phyloP scores from a whole-genome alignment of 1,140 invertebrate genomes.

The Anastrepha ludens region DNA sequence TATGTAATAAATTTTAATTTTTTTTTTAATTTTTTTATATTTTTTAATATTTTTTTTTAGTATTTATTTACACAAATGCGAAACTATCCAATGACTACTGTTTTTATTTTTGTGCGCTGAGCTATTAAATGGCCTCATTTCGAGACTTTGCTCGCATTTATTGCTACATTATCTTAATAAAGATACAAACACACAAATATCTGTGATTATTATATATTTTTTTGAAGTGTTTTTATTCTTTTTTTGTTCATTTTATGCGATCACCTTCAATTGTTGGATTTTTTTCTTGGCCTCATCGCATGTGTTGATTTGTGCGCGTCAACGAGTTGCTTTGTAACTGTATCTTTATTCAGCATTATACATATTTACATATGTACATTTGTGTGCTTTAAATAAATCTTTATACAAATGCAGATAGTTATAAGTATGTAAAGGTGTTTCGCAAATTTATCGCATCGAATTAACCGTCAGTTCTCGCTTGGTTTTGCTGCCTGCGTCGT shows the following conservation, averaged over 20 bases:
- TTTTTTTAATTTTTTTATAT: background rate
- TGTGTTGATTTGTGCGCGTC: conserved; percentile 19
- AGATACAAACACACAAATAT: background rate
- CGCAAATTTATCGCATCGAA: conserved; percentile 48
- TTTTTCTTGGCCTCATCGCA: background rate
- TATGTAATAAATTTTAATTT: background rate
- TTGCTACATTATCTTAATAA: conserved; percentile 50
- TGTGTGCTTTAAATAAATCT: conserved; percentile 6
- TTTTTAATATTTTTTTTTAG: background rate
- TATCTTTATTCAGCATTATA: background rate
- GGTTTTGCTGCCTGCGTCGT: background rate
- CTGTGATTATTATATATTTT: conserved; percentile 22
- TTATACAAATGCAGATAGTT: background rate
- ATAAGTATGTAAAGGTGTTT: conserved; percentile 26
- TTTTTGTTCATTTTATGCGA: conserved; percentile 10
- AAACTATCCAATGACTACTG: conserved; percentile 46
- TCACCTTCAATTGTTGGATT: conserved; percentile 45
- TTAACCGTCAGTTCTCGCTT: conserved; percentile 6
- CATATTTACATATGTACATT: background rate
- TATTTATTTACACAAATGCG: conserved; percentile 39
- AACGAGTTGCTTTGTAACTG: conserved; percentile 32
- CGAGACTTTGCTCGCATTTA: conserved; percentile 42
- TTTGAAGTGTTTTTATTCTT: background rate
- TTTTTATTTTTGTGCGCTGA: conserved; percentile 54
- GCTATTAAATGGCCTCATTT: conserved; percentile 54